A percentile compares a stretch with the other conserved stretches of the same genome.
Conservation (phyloP, 2,113 vertebrate species). For the Peromyscus polionotus region DNA sequence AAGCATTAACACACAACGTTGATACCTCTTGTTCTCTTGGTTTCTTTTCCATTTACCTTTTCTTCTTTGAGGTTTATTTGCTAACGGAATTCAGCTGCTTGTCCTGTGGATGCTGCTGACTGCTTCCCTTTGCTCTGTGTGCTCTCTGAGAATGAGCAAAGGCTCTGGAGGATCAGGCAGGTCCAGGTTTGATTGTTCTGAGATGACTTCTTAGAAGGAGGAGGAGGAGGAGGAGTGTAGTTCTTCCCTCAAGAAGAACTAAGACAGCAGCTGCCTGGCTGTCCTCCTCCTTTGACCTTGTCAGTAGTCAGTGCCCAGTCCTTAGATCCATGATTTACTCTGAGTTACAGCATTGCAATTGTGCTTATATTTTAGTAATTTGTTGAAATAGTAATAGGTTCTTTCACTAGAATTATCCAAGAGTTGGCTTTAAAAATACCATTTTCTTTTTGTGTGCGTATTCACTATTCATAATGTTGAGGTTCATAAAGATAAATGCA, state of each 20-base stretch:
- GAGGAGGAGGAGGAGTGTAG: not conserved
- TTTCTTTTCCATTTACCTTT: not conserved
- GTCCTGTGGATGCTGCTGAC: not conserved
- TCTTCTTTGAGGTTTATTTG: not conserved
- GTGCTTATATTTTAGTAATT: slow-evolving; percentile 8
- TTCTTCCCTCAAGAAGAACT: not conserved
- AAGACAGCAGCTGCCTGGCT: not conserved
- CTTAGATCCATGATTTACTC: not conserved
- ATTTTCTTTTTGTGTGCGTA: not conserved
- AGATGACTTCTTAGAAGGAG: no score
- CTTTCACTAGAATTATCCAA: not conserved
- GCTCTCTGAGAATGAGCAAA: slow-evolving; percentile 5
- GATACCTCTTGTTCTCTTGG: not conserved
- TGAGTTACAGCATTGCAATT: not conserved
- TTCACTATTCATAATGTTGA: not conserved
- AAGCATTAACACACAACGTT: not conserved
- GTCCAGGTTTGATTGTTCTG: slow-evolving; percentile 28
- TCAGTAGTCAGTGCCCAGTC: not conserved
- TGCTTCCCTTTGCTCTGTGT: not conserved
- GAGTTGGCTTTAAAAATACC: not conserved
- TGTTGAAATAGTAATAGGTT: not conserved
- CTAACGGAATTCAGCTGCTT: not conserved
- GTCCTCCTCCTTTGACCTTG: not conserved
- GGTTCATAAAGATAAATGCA: not conserved
- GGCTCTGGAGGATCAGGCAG: not conserved